phyloP scores from a whole-genome alignment of 2,113 vertebrate species.

The Ptilorrhoa leucosticta region DNA sequence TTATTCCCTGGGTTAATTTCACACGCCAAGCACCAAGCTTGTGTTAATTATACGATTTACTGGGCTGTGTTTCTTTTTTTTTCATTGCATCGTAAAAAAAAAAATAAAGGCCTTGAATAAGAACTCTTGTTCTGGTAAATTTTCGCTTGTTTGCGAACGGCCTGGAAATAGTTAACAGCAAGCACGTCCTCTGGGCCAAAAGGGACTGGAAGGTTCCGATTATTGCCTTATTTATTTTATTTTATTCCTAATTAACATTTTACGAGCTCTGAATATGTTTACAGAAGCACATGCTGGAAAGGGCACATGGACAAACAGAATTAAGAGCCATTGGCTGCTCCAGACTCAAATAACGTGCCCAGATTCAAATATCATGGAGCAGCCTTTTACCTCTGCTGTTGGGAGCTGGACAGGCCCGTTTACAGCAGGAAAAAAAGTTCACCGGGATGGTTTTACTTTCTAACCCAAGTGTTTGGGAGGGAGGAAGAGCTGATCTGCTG shows the following conservation, averaged over 20 bases:
- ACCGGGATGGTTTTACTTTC: background rate
- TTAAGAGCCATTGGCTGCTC: background rate
- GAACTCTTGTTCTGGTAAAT: conserved; percentile 22
- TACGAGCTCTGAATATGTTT: conserved; percentile 57
- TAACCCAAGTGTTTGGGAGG: background rate
- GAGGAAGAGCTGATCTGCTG: background rate
- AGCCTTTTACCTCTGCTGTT: background rate
- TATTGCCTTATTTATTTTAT: conserved; percentile 53
- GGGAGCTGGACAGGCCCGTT: background rate
- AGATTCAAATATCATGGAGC: background rate
- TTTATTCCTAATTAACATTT: conserved; percentile 63
- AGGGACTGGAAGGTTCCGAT: conserved; percentile 15
- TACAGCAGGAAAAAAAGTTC: background rate
- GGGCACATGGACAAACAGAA: conserved; percentile 18
- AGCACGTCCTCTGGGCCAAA: background rate
- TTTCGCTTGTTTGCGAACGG: conserved; percentile 13
- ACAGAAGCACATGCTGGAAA: conserved; percentile 11
- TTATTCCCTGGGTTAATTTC: conserved; percentile 58
- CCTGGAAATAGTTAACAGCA: conserved; percentile 40
- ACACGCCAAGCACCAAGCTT: conserved; percentile 35
- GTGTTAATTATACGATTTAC: conserved; percentile 59
- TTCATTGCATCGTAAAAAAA: conserved; percentile 45
- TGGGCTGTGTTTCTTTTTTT: conserved; percentile 10
- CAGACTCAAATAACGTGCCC: background rate
- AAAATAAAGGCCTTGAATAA: conserved; percentile 27